A percentile compares a stretch with the other conserved stretches of the same genome.
phyloP scores from a whole-genome alignment of 1,140 invertebrate species.

The Euura saliciscinereae region DNA sequence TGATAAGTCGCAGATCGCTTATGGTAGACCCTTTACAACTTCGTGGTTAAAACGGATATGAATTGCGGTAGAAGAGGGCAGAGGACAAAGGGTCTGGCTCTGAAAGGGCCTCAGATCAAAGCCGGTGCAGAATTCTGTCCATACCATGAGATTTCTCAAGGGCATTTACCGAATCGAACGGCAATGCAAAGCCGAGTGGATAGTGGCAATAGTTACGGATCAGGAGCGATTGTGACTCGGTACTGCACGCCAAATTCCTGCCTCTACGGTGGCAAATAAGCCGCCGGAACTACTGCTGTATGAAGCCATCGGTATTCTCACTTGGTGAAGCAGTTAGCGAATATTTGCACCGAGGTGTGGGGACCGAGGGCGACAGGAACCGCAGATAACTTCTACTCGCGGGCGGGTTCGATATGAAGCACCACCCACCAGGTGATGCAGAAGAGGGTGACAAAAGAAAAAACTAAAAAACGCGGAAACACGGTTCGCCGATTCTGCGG shows the following conservation, averaged over 20 bases:
- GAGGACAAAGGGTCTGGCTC: not conserved
- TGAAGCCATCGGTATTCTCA: not conserved
- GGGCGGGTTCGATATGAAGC: slow-evolving; percentile 2
- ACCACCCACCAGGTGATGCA: too few relatives aligned
- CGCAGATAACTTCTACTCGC: slow-evolving; percentile 22
- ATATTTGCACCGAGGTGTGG: slow-evolving; percentile 15
- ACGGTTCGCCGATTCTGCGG: too few relatives aligned
- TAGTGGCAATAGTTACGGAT: too few relatives aligned
- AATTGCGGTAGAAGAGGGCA: not conserved
- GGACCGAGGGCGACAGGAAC: slow-evolving; percentile 1
- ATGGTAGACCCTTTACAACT: too few relatives aligned
- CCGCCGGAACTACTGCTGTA: not conserved
- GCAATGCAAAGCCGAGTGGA: too few relatives aligned
- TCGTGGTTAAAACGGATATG: too few relatives aligned
- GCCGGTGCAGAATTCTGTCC: not conserved
- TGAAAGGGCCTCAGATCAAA: not conserved
- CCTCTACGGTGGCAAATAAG: not conserved
- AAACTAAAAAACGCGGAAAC: too few relatives aligned
- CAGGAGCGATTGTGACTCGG: too few relatives aligned
- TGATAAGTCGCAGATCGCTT: too few relatives aligned
- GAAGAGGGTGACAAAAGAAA: too few relatives aligned
- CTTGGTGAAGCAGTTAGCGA: slow-evolving; percentile 10
- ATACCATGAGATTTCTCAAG: not conserved
- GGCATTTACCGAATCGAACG: too few relatives aligned
- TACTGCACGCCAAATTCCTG: not conserved